Percentiles rank a stretch among this genome's conserved stretches.
Evolutionary conservation across 1,140 invertebrate genomes (phyloP).

Genomic region (Drosophila watanabei): DNA sequence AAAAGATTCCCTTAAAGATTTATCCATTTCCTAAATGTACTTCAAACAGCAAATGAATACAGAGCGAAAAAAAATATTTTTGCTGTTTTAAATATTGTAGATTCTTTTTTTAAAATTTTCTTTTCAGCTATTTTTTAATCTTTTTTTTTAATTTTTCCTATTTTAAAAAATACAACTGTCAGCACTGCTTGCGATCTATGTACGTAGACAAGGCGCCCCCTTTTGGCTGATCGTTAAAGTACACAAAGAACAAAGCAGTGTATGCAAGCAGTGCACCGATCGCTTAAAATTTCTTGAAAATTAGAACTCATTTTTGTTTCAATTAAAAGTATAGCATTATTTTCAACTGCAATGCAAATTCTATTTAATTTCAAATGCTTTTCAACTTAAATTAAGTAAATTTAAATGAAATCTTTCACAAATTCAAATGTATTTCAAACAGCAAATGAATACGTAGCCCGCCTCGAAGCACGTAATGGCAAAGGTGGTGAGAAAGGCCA

Average conservation of each 20-base stretch:
- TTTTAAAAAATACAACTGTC: neutral
- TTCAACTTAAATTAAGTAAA: neutral
- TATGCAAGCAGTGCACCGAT: neutral
- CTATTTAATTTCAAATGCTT: neutral
- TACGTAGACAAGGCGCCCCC: neutral
- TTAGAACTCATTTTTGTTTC: no score
- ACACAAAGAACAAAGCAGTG: neutral
- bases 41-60: no score
- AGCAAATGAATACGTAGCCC: slow-evolving; percentile 60
- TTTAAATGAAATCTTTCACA: neutral
- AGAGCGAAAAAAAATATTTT: no score
- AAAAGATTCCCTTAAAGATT: no score
- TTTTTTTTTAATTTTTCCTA: no score
- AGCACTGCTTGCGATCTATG: neutral
- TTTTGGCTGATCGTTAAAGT: neutral
- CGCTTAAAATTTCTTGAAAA: neutral
- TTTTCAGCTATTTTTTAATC: no score
- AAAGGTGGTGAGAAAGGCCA: slow-evolving; percentile 86
- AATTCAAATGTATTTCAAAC: slow-evolving; percentile 52
- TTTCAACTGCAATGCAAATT: slow-evolving; percentile 10
- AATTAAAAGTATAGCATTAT: neutral
- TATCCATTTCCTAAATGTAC: no score
- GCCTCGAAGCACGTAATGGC: slow-evolving; percentile 87
- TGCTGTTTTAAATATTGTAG: no score
- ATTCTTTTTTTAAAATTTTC: no score